These are phyloP conservation scores for Dendrolimus houi DNA, from an alignment of 2,888 invertebrate genomes.

Conservation along the genomic window DNA sequence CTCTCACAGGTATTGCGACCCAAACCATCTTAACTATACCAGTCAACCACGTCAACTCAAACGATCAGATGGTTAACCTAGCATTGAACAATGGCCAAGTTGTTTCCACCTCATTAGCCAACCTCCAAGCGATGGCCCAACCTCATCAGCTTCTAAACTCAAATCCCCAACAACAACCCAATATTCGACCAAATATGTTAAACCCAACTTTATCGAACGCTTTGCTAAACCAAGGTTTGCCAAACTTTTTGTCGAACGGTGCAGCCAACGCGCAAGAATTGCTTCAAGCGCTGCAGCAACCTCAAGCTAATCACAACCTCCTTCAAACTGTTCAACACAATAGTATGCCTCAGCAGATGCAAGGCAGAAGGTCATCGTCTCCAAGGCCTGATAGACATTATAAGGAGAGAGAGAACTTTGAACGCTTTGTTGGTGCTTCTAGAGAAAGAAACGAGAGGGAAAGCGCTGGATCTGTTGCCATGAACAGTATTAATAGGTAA, in stretches of 20 bases:
- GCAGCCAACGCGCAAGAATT: conserved; percentile 83
- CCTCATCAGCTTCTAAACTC: conserved; percentile 80
- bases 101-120: conserved; percentile 88
- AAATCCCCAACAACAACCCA: conserved; percentile 70
- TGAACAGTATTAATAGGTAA: conserved; percentile 82
- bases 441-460: conserved; percentile 71
- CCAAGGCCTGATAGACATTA: conserved; percentile 65
- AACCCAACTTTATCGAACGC: conserved; percentile 81
- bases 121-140: conserved; percentile 85
- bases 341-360: conserved; percentile 66
- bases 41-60: conserved; percentile 90
- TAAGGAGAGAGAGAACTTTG: conserved; percentile 67
- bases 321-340: conserved; percentile 70
- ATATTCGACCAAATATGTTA: conserved; percentile 65
- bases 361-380: conserved; percentile 64
- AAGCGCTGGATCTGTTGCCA: conserved; percentile 74
- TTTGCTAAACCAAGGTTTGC: conserved; percentile 81
- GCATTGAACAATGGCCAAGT: conserved; percentile 91
- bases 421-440: conserved; percentile 59
- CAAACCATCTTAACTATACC: conserved; percentile 98
- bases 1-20: conserved; percentile 87
- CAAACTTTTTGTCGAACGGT: conserved; percentile 84
- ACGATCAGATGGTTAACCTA: conserved; percentile 85
- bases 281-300: conserved; percentile 81
- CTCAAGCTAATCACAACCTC: conserved; percentile 66